These are phyloP conservation scores for Lycaena phlaeas DNA, from an alignment of 2,888 invertebrate species.

Conservation along the genomic window DNA sequence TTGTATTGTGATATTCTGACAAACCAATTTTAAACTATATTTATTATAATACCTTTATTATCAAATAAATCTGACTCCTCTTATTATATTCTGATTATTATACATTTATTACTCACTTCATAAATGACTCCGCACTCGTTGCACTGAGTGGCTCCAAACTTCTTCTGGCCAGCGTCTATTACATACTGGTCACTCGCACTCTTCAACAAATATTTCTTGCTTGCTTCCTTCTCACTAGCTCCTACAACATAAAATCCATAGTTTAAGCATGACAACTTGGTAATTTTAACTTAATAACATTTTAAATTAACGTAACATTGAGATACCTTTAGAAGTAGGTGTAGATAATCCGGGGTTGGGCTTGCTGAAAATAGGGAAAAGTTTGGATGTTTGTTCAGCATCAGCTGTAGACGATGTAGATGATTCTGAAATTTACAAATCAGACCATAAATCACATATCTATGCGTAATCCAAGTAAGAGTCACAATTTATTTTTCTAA, in stretches of 20 bases:
- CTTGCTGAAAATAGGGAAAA: slow-evolving; percentile 57
- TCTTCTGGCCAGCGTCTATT: slow-evolving; percentile 88
- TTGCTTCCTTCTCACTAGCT: slow-evolving; percentile 30
- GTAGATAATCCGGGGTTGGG: slow-evolving; percentile 49
- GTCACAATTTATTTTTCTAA: too few species aligned
- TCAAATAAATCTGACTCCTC: too few species aligned
- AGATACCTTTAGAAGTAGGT: slow-evolving; percentile 55
- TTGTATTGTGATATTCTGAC: too few species aligned
- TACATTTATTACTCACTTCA: slow-evolving; percentile 54
- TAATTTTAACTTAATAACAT: too few species aligned
- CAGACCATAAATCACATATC: too few species aligned
- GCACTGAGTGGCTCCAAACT: slow-evolving; percentile 83
- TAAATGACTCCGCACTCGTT: slow-evolving; percentile 82
- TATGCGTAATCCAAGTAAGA: too few species aligned
- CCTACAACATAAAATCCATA: slow-evolving; percentile 21
- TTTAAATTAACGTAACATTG: too few species aligned
- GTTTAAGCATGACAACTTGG: slow-evolving; percentile 4
- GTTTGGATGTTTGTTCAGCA: slow-evolving; percentile 25
- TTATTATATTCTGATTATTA: too few species aligned
- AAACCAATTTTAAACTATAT: too few species aligned
- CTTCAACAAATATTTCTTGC: slow-evolving; percentile 38
- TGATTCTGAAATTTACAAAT: slow-evolving; percentile 11
- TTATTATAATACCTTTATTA: too few species aligned
- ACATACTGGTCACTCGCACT: slow-evolving; percentile 77
- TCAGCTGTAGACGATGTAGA: slow-evolving; percentile 12